Percentiles rank a stretch among this genome's conserved stretches.
Evolutionary conservation across 2,888 invertebrate genomes (phyloP).

Genomic region (Luperina testacea): DNA sequence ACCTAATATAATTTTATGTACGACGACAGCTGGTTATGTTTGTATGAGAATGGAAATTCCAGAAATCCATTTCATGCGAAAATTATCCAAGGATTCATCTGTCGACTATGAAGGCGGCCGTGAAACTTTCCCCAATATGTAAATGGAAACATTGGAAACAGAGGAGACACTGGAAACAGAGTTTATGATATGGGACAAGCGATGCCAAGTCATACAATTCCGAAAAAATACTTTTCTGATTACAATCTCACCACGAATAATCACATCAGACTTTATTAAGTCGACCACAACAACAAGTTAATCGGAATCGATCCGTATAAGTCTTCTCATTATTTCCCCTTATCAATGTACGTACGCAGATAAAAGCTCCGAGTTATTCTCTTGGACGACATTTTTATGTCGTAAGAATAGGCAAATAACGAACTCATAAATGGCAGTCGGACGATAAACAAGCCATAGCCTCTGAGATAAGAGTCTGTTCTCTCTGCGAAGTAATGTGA

Average conservation of each 20-base stretch:
- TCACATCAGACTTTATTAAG: conserved; percentile 75
- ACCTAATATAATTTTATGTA: conserved; percentile 54
- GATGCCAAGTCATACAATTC: conserved; percentile 58
- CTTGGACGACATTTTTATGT: conserved; percentile 88
- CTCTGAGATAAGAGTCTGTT: conserved; percentile 81
- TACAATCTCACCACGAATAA: conserved; percentile 63
- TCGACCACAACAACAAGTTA: conserved; percentile 83
- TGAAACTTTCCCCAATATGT: conserved; percentile 74
- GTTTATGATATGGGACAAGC: conserved; percentile 66
- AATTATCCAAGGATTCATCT: conserved; percentile 74
- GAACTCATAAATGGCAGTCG: conserved; percentile 87
- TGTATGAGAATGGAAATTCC: conserved; percentile 44
- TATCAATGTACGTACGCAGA: conserved; percentile 85
- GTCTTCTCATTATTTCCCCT: conserved; percentile 86
- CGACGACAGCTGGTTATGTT: conserved; percentile 45
- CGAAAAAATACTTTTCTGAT: conserved; percentile 59
- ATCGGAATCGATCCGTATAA: conserved; percentile 83
- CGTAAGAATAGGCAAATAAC: conserved; percentile 88
- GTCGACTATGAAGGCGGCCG: conserved; percentile 72
- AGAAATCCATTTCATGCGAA: conserved; percentile 72
- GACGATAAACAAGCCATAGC: conserved; percentile 87
- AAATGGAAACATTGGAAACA: conserved; percentile 76
- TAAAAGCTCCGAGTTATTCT: conserved; percentile 85
- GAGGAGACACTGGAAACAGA: conserved; percentile 56
- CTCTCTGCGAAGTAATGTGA: conserved; percentile 77